Percentiles rank a stretch among this genome's conserved stretches.
Conservation (phyloP, 2,113 vertebrate genomes). For the Oreotrochilus melanogaster region DNA sequence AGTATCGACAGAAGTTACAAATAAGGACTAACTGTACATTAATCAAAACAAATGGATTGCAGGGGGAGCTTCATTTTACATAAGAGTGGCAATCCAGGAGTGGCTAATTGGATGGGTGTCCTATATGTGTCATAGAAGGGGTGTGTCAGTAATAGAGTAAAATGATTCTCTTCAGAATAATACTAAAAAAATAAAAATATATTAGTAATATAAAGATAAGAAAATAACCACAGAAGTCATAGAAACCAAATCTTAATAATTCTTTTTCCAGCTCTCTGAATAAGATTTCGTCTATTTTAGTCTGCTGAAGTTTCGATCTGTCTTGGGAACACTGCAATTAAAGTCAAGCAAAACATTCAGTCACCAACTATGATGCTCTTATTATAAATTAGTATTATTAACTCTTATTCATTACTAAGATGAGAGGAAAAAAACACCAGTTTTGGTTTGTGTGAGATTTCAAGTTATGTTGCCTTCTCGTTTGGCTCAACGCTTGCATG, state of each 20-base stretch:
- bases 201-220: background rate
- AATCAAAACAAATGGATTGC: background rate
- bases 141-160: background rate
- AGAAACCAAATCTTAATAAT: background rate
- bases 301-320: background rate
- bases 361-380: background rate
- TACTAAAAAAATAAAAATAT: background rate
- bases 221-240: background rate
- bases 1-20: background rate
- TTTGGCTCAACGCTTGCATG: background rate
- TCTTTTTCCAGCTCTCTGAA: background rate
- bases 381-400: background rate
- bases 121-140: background rate
- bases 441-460: background rate
- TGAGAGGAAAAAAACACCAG: background rate
- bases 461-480: background rate
- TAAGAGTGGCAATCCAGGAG: background rate
- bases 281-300: background rate
- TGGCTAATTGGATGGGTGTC: background rate
- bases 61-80: background rate
- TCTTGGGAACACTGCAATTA: slow-evolving; percentile 15
- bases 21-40: background rate
- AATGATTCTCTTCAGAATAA: background rate
- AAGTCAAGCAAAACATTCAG: background rate
- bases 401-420: background rate